Evolutionary conservation across 1,140 invertebrate species (phyloP).

Genomic region (Ericerus pela): DNA sequence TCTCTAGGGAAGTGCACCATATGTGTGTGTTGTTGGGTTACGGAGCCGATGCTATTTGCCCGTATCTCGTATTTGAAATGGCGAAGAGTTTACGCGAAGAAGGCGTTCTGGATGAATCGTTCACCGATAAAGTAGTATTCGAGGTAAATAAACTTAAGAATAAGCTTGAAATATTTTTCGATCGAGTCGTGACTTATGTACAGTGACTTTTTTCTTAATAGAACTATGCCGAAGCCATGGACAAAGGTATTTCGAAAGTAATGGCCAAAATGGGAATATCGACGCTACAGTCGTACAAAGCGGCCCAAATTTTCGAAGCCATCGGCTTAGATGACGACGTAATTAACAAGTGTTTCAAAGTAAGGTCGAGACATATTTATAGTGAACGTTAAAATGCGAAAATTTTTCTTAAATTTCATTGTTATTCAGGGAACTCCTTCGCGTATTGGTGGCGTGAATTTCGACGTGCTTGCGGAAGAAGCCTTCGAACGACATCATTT

Average conservation of each 20-base stretch:
- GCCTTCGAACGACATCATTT: conserved; percentile 67
- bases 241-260: conserved; percentile 70
- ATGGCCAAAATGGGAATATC: conserved; percentile 99
- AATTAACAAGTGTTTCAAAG: conserved; percentile 85
- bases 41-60: conserved; percentile 93
- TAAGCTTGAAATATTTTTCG: too few species aligned
- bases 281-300: conserved; percentile 97
- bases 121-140: conserved; percentile 75
- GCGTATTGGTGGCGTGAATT: conserved; percentile 81
- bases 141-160: conserved; percentile 41
- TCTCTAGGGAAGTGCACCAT: conserved; percentile 75
- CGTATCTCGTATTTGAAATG: conserved; percentile 91
- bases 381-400: not conserved
- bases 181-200: too few species aligned
- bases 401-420: not conserved
- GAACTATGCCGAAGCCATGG: conserved; percentile 56
- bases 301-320: conserved; percentile 98
- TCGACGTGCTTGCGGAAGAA: conserved; percentile 80
- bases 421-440: conserved; percentile 66
- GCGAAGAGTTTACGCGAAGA: conserved; percentile 65
- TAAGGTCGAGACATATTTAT: conserved; percentile 26
- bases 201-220: conserved; percentile 26
- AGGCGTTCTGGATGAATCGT: conserved; percentile 53
- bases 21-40: conserved; percentile 91
- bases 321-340: conserved; percentile 86